These are phyloP conservation scores for Zosterops hypoxanthus DNA, from an alignment of 2,113 vertebrate genomes.

Conservation along the genomic window DNA sequence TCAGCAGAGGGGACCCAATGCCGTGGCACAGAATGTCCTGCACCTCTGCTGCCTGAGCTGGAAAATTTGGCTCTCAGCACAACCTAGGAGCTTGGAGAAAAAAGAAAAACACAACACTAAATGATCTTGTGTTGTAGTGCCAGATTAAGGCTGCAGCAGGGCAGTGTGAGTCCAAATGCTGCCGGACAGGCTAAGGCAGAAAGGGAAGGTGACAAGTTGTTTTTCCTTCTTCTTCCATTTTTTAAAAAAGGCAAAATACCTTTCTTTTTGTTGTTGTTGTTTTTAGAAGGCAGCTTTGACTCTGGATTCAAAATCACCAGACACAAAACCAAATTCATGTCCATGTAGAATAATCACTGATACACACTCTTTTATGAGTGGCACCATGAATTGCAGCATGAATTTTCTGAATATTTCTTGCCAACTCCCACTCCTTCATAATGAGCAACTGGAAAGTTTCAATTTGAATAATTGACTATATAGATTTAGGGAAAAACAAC, in stretches of 20 bases:
- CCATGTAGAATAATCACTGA: background rate
- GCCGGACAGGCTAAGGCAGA: background rate
- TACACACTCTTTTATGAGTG: background rate
- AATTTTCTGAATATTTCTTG: conserved; percentile 19
- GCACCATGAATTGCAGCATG: background rate
- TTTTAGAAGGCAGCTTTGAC: background rate
- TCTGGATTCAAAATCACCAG: background rate
- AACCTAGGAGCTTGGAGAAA: background rate
- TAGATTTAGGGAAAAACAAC: conserved; percentile 41
- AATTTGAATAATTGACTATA: background rate
- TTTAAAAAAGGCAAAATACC: background rate
- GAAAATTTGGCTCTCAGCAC: background rate
- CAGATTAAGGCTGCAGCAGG: background rate
- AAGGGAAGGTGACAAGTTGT: background rate
- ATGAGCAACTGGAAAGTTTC: conserved; percentile 47
- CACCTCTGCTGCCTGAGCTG: background rate
- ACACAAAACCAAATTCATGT: background rate
- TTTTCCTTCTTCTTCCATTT: background rate
- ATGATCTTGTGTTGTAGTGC: background rate
- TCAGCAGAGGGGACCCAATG: background rate
- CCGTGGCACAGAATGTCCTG: fast-evolving
- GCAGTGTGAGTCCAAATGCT: background rate
- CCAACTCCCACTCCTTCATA: conserved; percentile 31
- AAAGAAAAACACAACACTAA: background rate
- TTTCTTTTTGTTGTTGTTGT: background rate